Evolutionary conservation across 2,113 vertebrate genomes (phyloP), one percentile per base, ranked within the genome.

Genomic region (Pholis gunnellus): DNA sequence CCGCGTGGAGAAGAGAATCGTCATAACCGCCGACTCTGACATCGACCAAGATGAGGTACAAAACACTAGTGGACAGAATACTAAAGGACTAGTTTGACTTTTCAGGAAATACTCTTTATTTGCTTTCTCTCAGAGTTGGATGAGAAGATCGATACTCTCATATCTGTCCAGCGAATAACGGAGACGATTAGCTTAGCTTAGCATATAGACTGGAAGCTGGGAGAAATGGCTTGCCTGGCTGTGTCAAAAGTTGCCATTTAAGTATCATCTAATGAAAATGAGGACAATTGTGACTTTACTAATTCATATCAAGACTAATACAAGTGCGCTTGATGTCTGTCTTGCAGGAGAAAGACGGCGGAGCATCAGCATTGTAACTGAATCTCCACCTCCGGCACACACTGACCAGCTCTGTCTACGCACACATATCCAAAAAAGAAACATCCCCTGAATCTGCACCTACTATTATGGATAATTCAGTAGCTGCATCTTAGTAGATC

Each of bases 1-100:
- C 0, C 94, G 97, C 46, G 96, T 99, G 87, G 98, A 99, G 82
- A 99, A 99, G 89, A 97, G 97, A 90, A 99, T 99, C 64, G 97
- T 99, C 88, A 98, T 99, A 90, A 98, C 96, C 1, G 97, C 97
- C 68, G 97, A 98, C 78, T 91, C 94, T 3, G 97, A 98, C 63
- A 86, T 96, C 52, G 97, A 98, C 87, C 97, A 97, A 1, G 97
- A 97, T 79, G 95, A 97, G 97, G 98, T 99, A n/a, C 17, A 60
- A 8, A 64, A 42, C 0, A 27, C 18, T 13, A 34, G 13, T 5
- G 1, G 14, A 27, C 22, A 40, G 29, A 38, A 40, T 54, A 40
- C 8, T 48, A 4, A 27, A 64, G 59, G 14, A 27, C 48, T 64
- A 56, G 48, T 66, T 65, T 56, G 17, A 22, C 44, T 50, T 52